Base-by-base conservation (phyloP, 1,140 invertebrate genomes). In the Wiebesia pumilae region DNA sequence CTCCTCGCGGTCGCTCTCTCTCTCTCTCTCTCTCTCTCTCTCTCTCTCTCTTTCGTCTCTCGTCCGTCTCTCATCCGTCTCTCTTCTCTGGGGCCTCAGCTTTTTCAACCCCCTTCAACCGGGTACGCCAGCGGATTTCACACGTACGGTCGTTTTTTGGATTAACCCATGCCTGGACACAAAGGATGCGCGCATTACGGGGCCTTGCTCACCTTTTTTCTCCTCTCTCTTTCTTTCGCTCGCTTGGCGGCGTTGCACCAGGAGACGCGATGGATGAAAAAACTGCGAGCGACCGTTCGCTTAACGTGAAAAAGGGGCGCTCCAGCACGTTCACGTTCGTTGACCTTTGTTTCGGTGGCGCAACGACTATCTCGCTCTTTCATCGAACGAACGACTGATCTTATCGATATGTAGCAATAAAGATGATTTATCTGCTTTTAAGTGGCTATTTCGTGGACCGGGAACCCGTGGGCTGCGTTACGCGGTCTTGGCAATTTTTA, bases 131-230 rank as follows among this genome's bases (percentile, higher is more conserved):
- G 24, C 21, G 86, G 67, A 83, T 78, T 88, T 89, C 33, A 69
- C 89, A 87, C 88, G 85, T 87, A 89, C 90, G 90, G 88, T 85
- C 87, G 89, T 92, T 93, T 93, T 92, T 91, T 89, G 88, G 89
- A 87, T 90, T 89, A 91, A 91, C 90, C 91, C 90, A 86, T 88
- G 81, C 86, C 80, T 65, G 62, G 82, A 83, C 88, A 92, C 90
- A 92, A 93, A 91, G 87, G 88, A 90, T 90, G 82, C 89, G 89
- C 33, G 62, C 43, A 90, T 90, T 88, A 89, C 88, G 86, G 90
- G 75, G 87, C 86, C 83, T 84, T 78, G 89, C 88, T 51, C 83
- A 83, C 87, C 83, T 86, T 84, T 87, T 89, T 88, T 87, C 51
- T 62, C 1, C 7, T 73, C 14, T 33, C 21, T 73, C 43, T 65